Evolutionary conservation across 2,888 invertebrate species (phyloP), one percentile per base, ranked within the genome.

Genomic region (Bursaphelenchus okinawaensis): DNA sequence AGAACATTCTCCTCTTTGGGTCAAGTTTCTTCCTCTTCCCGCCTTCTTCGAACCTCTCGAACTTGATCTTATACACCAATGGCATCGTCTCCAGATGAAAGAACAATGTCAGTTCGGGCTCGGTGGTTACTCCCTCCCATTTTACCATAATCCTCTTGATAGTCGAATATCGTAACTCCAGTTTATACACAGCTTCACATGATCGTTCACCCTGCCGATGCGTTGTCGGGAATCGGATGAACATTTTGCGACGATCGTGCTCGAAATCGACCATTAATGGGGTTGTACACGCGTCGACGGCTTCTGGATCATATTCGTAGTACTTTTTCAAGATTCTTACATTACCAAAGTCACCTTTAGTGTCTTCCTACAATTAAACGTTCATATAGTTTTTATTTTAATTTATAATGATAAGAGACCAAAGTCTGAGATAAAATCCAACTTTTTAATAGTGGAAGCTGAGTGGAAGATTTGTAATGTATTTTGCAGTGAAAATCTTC

Each of bases 231-330:
- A 68, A 68, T 16, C 64, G 50, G 26, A 68, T 7, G 50, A 66
- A 26, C 31, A 68, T 22, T 27, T 61, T 58, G n/a, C 69, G 63
- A 26, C 61, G 50, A n/a, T 68, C 68, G 24, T 68, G 68, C 24
- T 68, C 68, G 16, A 68, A 68, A 23, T 68, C 68, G 19, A 59
- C 40, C 23, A 50, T 40, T 3, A 59, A 16, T 31, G 19, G 31
- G 19, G n/a, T 50, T 7, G 28, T 9, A 7, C n/a, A n/a, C n/a
- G n/a, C n/a, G n/a, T n/a, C n/a, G n/a, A n/a, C n/a, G n/a, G n/a
- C 8, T 7, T 28, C 8, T 4, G 29, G 50, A 29, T 59, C 51
- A 1, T n/a, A 19, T 23, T 40, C 22, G 51, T 23, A 59, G 50
- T 24, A 50, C 12, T 59, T n/a, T 8, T 16, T 31, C 60, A 59